These are phyloP conservation scores for Pseudorhombus dupliciocellatus DNA, from an alignment of 2,113 vertebrate genomes.

Conservation along the genomic window DNA sequence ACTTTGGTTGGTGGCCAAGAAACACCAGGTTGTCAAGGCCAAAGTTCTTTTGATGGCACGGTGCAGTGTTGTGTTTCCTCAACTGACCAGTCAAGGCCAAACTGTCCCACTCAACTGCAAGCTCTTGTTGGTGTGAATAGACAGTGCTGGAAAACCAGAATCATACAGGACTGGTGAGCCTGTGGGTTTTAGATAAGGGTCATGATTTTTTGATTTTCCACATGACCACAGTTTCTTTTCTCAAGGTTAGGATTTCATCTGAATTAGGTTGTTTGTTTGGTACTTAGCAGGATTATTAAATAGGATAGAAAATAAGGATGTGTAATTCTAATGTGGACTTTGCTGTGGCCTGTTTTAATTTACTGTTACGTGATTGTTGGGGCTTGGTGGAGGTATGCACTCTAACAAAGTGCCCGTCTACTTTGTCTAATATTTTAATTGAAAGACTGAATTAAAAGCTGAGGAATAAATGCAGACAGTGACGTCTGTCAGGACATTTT, in stretches of 20 bases:
- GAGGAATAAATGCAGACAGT: not conserved
- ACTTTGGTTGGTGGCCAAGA: not conserved
- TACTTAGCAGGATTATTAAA: too few species aligned
- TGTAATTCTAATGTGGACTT: too few species aligned
- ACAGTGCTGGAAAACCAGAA: not conserved
- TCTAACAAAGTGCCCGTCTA: too few species aligned
- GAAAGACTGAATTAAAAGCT: not conserved
- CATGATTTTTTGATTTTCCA: not conserved
- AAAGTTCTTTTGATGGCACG: constrained; percentile 24
- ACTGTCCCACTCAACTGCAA: not conserved
- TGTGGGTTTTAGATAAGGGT: not conserved
- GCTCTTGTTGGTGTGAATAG: not conserved
- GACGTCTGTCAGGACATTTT: too few species aligned
- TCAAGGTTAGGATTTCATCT: too few species aligned
- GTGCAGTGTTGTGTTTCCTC: not conserved
- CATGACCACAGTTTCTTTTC: not conserved
- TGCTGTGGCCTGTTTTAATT: too few species aligned
- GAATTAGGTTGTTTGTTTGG: too few species aligned
- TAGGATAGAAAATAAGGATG: too few species aligned
- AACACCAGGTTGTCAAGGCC: not conserved
- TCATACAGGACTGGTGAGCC: not conserved
- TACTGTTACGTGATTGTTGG: too few species aligned
- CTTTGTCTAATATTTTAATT: too few species aligned
- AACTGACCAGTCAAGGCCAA: not conserved
- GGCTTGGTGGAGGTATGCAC: too few species aligned